Evolutionary conservation across 53 echinoderm and acorn worm genomes (phyloP), one percentile per base, ranked within the genome.

Genomic region (Astropecten irregularis): DNA sequence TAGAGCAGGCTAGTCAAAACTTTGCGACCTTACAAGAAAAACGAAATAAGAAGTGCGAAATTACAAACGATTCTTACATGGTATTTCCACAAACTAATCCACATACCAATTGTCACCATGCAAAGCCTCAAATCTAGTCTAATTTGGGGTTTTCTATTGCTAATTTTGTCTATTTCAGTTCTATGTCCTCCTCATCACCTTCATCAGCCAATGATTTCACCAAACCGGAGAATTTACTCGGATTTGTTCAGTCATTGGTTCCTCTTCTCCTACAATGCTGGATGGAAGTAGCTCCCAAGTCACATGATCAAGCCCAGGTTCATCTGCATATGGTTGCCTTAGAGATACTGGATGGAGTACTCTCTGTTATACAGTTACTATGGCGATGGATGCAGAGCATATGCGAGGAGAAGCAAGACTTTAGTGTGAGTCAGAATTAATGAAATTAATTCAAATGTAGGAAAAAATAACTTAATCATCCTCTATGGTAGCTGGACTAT

Each of bases 261-360:
- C 96, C 96, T 22, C 63, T 96, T 0, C 86, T 97, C 10, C 84
- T 97, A 29, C 97, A 95, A 47, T 91, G 87, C 14, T 93, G 93
- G 93, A 84, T 84, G 74, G 93, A 93, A 49, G 93, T 83, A 30
- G 49, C 86, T 6, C 93, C 93, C 63, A 65, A 81, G 40, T 81
- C 81, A 20, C 77, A 84, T 9, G 29, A 19, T 1, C 71, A 56
- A 25, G 79, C 60, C 15, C 63, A 47, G 40, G 31, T 60, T 32
- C 61, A 61, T 1, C 59, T 90, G 50, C 63, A 82, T 55, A 30
- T 44, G 16, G 81, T 44, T 60, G 86, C 84, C 44, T 19, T 89
- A 56, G 90, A 90, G 49, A 93, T 82, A 23, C 82, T 97, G 42
- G 89, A 82, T 21, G 84, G 94, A 32, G 89, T 95, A 46, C 74